Conservation (phyloP, 2,888 invertebrate genomes). For the Lasioglossum oenotherae region DNA sequence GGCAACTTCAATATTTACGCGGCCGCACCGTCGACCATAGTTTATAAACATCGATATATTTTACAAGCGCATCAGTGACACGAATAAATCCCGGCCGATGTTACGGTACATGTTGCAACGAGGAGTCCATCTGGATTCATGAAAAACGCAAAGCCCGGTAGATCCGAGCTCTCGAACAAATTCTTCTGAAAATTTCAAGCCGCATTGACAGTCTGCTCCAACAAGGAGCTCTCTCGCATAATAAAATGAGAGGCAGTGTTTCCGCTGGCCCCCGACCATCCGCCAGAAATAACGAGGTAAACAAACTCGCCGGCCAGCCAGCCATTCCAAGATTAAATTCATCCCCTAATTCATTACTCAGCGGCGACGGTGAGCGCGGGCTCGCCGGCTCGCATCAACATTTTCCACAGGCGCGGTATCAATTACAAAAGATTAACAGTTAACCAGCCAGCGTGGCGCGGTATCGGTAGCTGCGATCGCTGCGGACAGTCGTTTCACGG, state of each 20-base stretch:
- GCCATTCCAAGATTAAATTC: slow-evolving; percentile 60
- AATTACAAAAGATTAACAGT: slow-evolving; percentile 50
- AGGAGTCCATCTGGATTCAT: background rate
- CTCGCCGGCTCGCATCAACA: slow-evolving; percentile 28
- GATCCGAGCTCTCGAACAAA: background rate
- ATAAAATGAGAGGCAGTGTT: slow-evolving; percentile 1
- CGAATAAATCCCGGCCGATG: background rate
- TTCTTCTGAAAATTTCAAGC: slow-evolving; percentile 5
- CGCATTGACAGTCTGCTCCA: background rate
- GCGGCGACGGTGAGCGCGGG: slow-evolving; percentile 15
- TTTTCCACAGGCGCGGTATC: slow-evolving; percentile 40
- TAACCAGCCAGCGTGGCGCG: slow-evolving; percentile 11
- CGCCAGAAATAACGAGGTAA: slow-evolving; percentile 53
- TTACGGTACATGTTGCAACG: background rate
- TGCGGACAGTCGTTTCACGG: slow-evolving; percentile 32
- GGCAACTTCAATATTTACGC: slow-evolving; percentile 13
- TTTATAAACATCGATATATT: slow-evolving; percentile 9
- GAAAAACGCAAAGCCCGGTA: background rate
- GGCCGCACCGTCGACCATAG: background rate
- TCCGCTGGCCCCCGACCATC: background rate
- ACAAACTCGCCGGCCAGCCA: slow-evolving; percentile 36
- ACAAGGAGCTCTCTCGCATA: background rate
- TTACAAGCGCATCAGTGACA: slow-evolving; percentile 8
- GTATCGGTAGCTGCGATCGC: slow-evolving; percentile 30
- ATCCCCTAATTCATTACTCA: slow-evolving; percentile 55